Base-by-base conservation (phyloP, 1,140 invertebrate species). In the Gryon sp. region DNA sequence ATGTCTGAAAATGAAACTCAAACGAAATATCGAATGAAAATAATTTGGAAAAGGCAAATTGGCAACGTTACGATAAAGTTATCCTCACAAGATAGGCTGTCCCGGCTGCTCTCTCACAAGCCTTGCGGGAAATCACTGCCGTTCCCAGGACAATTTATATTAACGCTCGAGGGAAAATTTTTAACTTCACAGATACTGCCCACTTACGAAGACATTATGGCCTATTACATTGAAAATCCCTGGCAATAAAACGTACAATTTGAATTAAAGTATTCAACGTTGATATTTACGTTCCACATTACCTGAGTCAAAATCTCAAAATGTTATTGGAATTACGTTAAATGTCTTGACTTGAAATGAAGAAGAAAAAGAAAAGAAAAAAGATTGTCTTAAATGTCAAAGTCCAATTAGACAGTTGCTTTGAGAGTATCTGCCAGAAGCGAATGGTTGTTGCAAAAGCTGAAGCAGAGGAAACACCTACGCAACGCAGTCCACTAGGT, bases 71-170 rank as follows among this genome's bases (percentile, higher is more conserved):
- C 30, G 40, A 55, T 16, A 26, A n/a, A 63, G 34, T 24, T 24
- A 55, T 73, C 69, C 32, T 9, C 26, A n/a, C n/a, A 34, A 73
- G 57, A 55, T 73, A 63, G 59, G 60, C 52, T 40, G n/a, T 24
- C n/a, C n/a, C n/a, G n/a, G n/a, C n/a, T n/a, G n/a, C n/a, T n/a
- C 32, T 32, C 14, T 53, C 36, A 60, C 38, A 19, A 52, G 36
- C 41, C 59, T 65, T 65, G 52, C 52, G 52, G 59, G 52, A 73
- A 73, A 65, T 73, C 59, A 50, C 45, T 48, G 34, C 18, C 14
- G 50, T 73, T 2, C 28, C 18, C 20, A 20, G 43, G 45, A 65
- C 36, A 74, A 66, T 74, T 74, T 74, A 59, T 65, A 38, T 45
- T 34, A 65, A 45, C 28, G 60, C 43, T 57, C 24, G 9, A 4